A percentile compares a stretch with the other conserved stretches of the same genome.
Evolutionary conservation across 2,113 vertebrate species (phyloP).

Genomic region (Cyprinodon tularosa): DNA sequence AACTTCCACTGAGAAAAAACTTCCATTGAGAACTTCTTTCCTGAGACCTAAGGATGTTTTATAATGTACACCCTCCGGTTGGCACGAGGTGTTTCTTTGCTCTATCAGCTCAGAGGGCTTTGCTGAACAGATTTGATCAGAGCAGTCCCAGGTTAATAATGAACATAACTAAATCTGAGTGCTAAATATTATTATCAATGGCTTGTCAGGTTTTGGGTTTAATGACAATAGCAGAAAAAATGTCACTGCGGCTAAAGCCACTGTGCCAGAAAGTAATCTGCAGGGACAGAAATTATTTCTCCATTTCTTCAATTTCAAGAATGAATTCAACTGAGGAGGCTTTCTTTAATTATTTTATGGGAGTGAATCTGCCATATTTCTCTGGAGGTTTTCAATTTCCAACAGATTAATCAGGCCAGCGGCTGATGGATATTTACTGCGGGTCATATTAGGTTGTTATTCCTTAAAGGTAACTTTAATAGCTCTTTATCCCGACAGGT

Average conservation of each 20-base stretch:
- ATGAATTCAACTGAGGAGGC: background rate
- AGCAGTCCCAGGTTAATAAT: no score
- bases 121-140: no score
- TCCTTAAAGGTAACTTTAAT: slow-evolving; percentile 35
- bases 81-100: no score
- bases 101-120: no score
- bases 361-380: background rate
- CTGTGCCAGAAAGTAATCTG: background rate
- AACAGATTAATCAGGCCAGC: background rate
- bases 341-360: background rate
- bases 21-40: no score
- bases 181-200: no score
- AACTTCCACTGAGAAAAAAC: no score
- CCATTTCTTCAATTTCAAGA: background rate
- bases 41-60: no score
- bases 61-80: no score
- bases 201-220: no score
- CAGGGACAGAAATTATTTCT: background rate
- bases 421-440: slow-evolving; percentile 25
- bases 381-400: slow-evolving; percentile 12
- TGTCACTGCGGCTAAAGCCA: background rate
- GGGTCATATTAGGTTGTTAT: slow-evolving; percentile 22
- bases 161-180: no score
- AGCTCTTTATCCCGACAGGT: slow-evolving; percentile 9
- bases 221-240: no score